Base-by-base conservation (phyloP, 2,888 invertebrate species). In the Coelinius sp. region DNA sequence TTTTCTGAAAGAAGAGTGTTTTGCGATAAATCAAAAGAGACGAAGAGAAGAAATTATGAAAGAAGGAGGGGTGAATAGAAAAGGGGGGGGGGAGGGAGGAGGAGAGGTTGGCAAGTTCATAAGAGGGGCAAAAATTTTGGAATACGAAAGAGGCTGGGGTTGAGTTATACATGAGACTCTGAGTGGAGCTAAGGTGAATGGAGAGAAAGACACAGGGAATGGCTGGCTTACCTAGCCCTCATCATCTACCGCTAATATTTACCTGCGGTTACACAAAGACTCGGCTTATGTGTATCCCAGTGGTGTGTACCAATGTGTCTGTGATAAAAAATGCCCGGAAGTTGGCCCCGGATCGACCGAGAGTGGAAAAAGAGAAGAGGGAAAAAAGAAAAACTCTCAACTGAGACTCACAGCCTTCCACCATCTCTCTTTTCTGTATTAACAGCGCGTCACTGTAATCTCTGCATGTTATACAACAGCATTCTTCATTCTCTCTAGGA, bases 241-340 rank as follows among this genome's bases (percentile, higher is more conserved):
- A 86, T 86, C 85, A 86, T 85, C 81, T 84, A 84, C 83, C 78
- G 83, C 86, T 79, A 86, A 86, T 86, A 86, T 86, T 86, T 86
- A 81, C 86, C 75, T 75, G 73, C 71, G 78, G 72, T 74, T 76
- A 77, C 79, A 85, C 84, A 86, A 86, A 85, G 80, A 70, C 73
- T 70, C 69, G 35, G 68, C 62, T 65, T 67, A 64, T 73, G 73
- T 75, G 74, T 70, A 74, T 66, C 52, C 77, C 80, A 81, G 79
- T 76, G 76, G 73, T 49, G 65, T 65, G 72, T 72, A 59, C 63
- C 65, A 75, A 52, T 31, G 66, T 71, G 71, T 73, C 69, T 67
- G 74, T 76, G 80, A 83, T 80, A 82, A 83, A n/a, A 82, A 78
- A 81, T 79, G 75, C 68, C 77, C 77, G 76, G 75, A 82, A 77